Percentiles rank a stretch among this genome's conserved stretches.
These are phyloP conservation scores for Heterotis niloticus DNA, from an alignment of 2,113 vertebrate species.

Conservation along the genomic window DNA sequence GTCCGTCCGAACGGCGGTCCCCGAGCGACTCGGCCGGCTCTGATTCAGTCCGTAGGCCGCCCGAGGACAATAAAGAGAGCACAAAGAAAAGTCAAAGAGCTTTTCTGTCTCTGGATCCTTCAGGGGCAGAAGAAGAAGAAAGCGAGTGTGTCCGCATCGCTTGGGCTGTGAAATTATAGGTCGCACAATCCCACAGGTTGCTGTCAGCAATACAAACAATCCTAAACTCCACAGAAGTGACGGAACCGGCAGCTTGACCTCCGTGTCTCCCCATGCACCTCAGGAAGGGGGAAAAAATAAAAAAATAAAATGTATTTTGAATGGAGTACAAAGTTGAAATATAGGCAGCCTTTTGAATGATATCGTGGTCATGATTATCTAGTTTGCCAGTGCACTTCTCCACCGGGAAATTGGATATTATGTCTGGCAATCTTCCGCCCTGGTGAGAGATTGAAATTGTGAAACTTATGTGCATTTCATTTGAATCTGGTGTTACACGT, in stretches of 20 bases:
- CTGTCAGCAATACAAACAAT: neutral
- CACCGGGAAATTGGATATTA: constrained; percentile 4
- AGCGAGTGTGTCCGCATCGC: constrained; percentile 9
- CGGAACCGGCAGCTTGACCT: neutral
- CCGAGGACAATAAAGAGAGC: constrained; percentile 13
- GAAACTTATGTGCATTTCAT: neutral
- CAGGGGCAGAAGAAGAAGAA: constrained; percentile 11
- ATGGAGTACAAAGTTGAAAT: neutral
- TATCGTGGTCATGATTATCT: neutral
- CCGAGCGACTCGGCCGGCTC: neutral
- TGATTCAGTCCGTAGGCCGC: neutral
- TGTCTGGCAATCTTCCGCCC: neutral
- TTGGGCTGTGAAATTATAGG: neutral
- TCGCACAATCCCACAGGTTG: neutral
- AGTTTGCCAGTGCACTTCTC: neutral
- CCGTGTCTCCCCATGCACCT: neutral
- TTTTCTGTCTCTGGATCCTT: constrained; percentile 14
- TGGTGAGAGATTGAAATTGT: neutral
- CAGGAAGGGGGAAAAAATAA: no score
- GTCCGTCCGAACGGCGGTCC: neutral
- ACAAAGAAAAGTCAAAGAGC: neutral
- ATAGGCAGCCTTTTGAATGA: neutral
- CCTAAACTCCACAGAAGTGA: neutral
- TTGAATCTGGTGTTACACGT: constrained; percentile 6
- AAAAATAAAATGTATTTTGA: neutral